Percentiles rank a stretch among this genome's conserved stretches.
Conservation (phyloP, 2,113 vertebrate species). For the Fulica atra region DNA sequence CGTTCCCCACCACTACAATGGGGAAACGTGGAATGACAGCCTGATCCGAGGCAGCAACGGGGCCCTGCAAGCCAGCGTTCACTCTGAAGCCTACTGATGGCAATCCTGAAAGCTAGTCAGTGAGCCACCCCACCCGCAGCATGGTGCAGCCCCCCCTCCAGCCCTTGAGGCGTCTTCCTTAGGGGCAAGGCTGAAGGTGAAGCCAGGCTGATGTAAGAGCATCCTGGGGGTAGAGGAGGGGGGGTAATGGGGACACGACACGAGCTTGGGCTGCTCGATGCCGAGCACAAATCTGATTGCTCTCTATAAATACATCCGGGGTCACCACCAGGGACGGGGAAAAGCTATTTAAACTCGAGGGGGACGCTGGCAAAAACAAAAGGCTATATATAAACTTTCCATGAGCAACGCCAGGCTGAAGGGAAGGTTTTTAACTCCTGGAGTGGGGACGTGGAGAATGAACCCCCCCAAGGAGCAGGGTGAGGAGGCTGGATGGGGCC, state of each 20-base stretch:
- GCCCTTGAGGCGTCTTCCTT: neutral
- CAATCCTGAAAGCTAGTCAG: neutral
- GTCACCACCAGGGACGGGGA: slow-evolving; percentile 24
- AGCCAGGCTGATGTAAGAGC: neutral
- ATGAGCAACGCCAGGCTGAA: slow-evolving; percentile 15
- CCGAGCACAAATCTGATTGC: slow-evolving; percentile 14
- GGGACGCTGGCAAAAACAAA: slow-evolving; percentile 57
- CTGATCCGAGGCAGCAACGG: neutral
- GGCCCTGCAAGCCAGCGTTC: rapidly evolving
- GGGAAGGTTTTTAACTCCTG: slow-evolving; percentile 38
- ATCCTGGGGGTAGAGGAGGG: neutral
- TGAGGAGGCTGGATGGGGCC: neutral
- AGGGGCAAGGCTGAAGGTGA: neutral
- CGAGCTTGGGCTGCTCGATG: rapidly evolving
- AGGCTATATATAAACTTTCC: slow-evolving; percentile 69
- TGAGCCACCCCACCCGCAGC: too few species aligned
- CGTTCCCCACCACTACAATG: neutral
- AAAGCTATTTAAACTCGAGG: slow-evolving; percentile 54
- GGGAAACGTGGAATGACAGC: rapidly evolving
- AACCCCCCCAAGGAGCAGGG: neutral
- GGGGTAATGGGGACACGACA: neutral
- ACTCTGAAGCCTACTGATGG: neutral
- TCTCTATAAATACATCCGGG: slow-evolving; percentile 66
- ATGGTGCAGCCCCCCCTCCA: neutral
- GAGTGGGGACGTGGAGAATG: neutral